phyloP scores from a whole-genome alignment of 2,888 invertebrate genomes.

The Sympetrum striolatum region DNA sequence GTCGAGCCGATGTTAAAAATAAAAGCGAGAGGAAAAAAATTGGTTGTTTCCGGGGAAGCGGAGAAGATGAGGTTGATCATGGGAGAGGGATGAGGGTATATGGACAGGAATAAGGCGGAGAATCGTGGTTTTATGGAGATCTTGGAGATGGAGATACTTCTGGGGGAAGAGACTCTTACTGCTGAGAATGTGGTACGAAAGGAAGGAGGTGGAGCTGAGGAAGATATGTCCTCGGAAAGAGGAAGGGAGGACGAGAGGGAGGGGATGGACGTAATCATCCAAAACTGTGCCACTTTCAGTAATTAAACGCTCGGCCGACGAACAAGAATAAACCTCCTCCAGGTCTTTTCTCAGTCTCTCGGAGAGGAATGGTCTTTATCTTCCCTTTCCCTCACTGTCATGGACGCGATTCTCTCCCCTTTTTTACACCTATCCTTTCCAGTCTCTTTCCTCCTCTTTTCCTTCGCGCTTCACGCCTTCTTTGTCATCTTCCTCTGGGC shows the following conservation, averaged over 20 bases:
- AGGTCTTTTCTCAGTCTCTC: constrained; percentile 1
- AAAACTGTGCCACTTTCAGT: constrained; percentile 42
- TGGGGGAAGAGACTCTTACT: not conserved
- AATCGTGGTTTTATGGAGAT: not conserved
- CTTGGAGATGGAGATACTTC: not conserved
- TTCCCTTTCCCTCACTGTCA: not conserved
- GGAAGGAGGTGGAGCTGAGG: not conserved
- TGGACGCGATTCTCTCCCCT: not conserved
- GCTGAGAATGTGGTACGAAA: not conserved
- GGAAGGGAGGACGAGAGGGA: not conserved
- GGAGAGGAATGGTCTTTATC: not conserved
- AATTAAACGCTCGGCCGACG: constrained; percentile 40
- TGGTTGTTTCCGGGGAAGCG: not conserved
- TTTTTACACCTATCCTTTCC: not conserved
- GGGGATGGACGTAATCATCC: constrained; percentile 29
- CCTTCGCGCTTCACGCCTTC: not conserved
- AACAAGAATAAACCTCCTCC: constrained; percentile 27
- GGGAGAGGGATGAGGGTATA: not conserved
- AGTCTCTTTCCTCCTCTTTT: not conserved
- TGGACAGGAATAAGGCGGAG: not conserved
- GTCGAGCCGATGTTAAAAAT: not conserved
- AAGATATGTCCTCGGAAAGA: not conserved
- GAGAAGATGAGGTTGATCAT: not conserved
- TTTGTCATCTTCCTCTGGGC: not conserved
- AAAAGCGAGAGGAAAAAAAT: not conserved